A percentile compares a stretch with the other conserved stretches of the same genome.
These are phyloP conservation scores for Drosophila nasuta DNA, from an alignment of 1,140 invertebrate genomes.

Conservation along the genomic window DNA sequence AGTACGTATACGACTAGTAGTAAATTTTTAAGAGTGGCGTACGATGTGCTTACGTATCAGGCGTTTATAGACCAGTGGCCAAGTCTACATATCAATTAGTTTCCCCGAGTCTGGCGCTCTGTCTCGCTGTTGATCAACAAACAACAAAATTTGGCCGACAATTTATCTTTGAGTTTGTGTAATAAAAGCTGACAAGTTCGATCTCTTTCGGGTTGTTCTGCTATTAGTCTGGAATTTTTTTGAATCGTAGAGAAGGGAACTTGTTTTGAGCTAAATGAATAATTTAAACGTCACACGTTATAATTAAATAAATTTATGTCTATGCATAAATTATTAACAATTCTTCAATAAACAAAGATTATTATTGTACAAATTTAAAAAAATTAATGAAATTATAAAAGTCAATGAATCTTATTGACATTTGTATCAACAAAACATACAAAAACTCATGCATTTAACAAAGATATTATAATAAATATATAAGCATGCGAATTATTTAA, in stretches of 20 bases:
- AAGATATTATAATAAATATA: no score
- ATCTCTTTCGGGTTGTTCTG: background rate
- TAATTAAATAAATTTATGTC: no score
- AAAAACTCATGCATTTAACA: no score
- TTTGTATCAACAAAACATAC: no score
- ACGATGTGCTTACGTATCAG: slow-evolving; percentile 8
- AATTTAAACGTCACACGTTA: no score
- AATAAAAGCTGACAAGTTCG: slow-evolving; percentile 13
- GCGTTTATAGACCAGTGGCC: slow-evolving; percentile 29
- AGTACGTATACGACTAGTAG: slow-evolving; percentile 4
- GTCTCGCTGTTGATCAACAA: slow-evolving; percentile 2
- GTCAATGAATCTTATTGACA: no score
- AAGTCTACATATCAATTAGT: slow-evolving; percentile 75
- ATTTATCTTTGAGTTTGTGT: slow-evolving; percentile 21
- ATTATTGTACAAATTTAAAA: no score
- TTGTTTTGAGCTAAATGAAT: background rate
- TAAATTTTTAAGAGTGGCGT: background rate
- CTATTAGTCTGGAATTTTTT: background rate
- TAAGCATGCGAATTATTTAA: background rate
- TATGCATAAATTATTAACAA: no score
- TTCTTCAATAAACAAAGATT: no score
- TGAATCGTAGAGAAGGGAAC: background rate
- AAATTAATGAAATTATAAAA: no score
- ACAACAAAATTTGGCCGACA: slow-evolving; percentile 8
- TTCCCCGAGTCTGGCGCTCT: background rate